These are phyloP conservation scores for Hydropotes inermis DNA, from an alignment of 2,113 vertebrate genomes.

Conservation along the genomic window DNA sequence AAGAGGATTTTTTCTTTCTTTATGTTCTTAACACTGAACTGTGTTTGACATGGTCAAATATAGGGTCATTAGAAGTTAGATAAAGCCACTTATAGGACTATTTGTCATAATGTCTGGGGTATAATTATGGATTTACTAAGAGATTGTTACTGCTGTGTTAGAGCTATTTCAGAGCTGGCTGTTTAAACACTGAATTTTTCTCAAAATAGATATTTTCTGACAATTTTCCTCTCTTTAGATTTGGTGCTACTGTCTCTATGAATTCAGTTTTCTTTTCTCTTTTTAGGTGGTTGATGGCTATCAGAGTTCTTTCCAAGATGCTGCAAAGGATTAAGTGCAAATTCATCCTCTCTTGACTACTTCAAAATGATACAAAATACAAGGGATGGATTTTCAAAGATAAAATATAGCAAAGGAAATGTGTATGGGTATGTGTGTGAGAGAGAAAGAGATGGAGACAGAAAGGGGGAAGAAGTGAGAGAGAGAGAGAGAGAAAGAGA, in stretches of 20 bases:
- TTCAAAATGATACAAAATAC: neutral
- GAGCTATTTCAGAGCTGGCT: neutral
- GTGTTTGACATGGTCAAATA: neutral
- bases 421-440: neutral
- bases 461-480: neutral
- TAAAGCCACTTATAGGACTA: neutral
- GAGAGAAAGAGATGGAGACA: neutral
- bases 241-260: neutral
- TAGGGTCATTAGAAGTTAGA: neutral
- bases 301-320: neutral
- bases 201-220: conserved; percentile 27
- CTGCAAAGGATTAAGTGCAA: neutral
- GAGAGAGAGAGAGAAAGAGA: neutral
- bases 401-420: neutral
- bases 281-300: neutral
- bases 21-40: neutral
- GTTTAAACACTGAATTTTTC: conserved; percentile 13
- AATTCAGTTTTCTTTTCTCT: neutral
- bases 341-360: neutral
- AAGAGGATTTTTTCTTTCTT: neutral
- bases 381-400: neutral
- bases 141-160: neutral
- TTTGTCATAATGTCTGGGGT: neutral
- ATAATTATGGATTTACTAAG: neutral
- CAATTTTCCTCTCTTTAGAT: neutral